Evolutionary conservation across 2,113 vertebrate genomes (phyloP).

Genomic region (Craseonycteris thonglongyai): DNA sequence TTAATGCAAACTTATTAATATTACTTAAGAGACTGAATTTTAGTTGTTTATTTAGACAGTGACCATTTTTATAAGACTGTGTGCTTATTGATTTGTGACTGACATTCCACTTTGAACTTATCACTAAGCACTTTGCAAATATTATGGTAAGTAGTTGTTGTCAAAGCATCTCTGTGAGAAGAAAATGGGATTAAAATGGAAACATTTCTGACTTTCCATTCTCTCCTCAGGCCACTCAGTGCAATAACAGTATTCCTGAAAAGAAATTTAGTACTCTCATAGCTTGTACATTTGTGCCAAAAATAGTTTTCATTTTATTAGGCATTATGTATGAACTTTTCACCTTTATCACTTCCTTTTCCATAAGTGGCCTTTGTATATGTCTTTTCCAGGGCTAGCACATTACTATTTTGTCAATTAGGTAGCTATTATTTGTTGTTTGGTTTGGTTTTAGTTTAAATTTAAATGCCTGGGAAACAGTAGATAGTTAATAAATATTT

Average conservation of each 20-base stretch:
- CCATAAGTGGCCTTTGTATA: not conserved
- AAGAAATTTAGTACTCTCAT: not conserved
- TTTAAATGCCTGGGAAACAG: not conserved
- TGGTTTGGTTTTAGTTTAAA: not conserved
- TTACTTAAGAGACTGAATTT: not conserved
- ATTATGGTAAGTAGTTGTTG: not conserved
- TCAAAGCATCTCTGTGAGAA: not conserved
- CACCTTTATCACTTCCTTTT: not conserved
- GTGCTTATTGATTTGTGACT: not conserved
- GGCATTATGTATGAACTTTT: not conserved
- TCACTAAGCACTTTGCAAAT: not conserved
- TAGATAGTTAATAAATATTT: not conserved
- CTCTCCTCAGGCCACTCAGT: not conserved
- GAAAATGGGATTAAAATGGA: not conserved
- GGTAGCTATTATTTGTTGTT: not conserved
- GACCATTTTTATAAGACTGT: not conserved
- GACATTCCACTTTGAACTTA: not conserved
- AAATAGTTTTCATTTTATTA: slow-evolving; percentile 9
- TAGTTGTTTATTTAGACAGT: not conserved
- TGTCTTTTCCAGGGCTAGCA: not conserved
- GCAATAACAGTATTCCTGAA: not conserved
- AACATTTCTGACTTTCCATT: not conserved
- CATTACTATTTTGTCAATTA: not conserved
- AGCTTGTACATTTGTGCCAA: not conserved
- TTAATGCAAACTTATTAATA: not conserved